A percentile compares a stretch with the other conserved stretches of the same genome.
Evolutionary conservation across 2,797 vertebrate genomes (phyloP).

Genomic region (Erpetoichthys calabaricus): DNA sequence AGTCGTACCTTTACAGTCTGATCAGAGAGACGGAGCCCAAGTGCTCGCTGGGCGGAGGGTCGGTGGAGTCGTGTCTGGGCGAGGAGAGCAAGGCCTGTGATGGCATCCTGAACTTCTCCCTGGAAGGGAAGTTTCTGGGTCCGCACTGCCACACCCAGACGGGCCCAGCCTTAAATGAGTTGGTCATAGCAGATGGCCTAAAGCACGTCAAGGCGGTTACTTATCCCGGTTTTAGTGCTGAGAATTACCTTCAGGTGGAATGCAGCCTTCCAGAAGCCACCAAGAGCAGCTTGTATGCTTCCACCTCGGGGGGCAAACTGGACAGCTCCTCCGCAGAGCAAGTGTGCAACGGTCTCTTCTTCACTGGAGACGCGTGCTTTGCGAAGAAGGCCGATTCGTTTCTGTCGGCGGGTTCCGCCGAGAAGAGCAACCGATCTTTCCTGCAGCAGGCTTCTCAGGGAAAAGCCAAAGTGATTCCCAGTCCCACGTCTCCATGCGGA

Average conservation of each 20-base stretch:
- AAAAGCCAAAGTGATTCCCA: conserved; percentile 46
- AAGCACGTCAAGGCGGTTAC: conserved; percentile 21
- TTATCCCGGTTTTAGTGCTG: conserved; percentile 20
- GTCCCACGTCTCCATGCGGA: conserved; percentile 49
- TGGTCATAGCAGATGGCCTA: conserved; percentile 13
- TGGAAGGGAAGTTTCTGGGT: neutral
- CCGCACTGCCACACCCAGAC: neutral
- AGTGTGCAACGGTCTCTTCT: conserved; percentile 30
- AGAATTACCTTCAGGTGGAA: conserved; percentile 18
- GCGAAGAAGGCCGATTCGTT: conserved; percentile 27
- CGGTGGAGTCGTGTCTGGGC: conserved; percentile 13
- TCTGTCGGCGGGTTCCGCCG: conserved; percentile 23
- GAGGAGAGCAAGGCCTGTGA: conserved; percentile 14
- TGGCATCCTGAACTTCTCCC: neutral
- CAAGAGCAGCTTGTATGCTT: conserved; percentile 18
- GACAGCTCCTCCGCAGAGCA: conserved; percentile 21
- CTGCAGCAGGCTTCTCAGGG: conserved; percentile 33
- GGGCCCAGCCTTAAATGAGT: conserved; percentile 24
- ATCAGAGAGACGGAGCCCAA: conserved; percentile 33
- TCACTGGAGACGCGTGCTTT: conserved; percentile 15
- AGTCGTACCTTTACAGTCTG: conserved; percentile 35
- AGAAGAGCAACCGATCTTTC: conserved; percentile 25
- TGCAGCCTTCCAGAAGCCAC: conserved; percentile 5
- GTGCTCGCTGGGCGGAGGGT: conserved; percentile 15
- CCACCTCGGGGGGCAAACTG: conserved; percentile 24